Evolutionary conservation across 2,888 invertebrate species (phyloP).

Genomic region (Aproaerema taeniolella): DNA sequence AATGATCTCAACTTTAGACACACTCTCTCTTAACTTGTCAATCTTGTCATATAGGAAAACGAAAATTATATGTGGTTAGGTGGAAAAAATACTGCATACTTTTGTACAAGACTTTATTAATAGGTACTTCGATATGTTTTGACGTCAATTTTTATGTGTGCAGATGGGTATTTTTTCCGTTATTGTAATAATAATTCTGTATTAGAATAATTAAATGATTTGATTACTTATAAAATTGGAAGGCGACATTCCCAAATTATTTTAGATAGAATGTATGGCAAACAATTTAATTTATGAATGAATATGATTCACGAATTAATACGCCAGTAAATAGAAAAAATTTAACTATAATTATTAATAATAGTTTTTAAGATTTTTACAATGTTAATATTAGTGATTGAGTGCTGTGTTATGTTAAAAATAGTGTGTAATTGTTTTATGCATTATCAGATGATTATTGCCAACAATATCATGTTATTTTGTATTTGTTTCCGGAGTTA

Average conservation of each 20-base stretch:
- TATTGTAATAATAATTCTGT: too few relatives aligned
- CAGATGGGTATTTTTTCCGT: slow-evolving; percentile 22
- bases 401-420: slow-evolving; percentile 53
- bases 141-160: slow-evolving; percentile 24
- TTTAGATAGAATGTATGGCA: slow-evolving; percentile 21
- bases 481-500: slow-evolving; percentile 6
- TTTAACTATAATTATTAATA: slow-evolving; percentile 17
- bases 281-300: slow-evolving; percentile 9
- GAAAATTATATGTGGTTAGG: too few relatives aligned
- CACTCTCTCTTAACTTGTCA: too few relatives aligned
- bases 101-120: slow-evolving; percentile 32
- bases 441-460: slow-evolving; percentile 18
- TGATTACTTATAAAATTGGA: slow-evolving; percentile 32
- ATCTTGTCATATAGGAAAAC: too few relatives aligned
- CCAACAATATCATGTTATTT: slow-evolving; percentile 3
- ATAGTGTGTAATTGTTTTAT: slow-evolving; percentile 36
- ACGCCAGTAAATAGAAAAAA: slow-evolving; percentile 33
- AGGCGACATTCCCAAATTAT: slow-evolving; percentile 38
- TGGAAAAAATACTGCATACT: slow-evolving; percentile 12
- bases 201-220: too few relatives aligned
- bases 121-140: slow-evolving; percentile 26
- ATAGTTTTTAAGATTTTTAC: slow-evolving; percentile 24
- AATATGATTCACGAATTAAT: slow-evolving; percentile 20
- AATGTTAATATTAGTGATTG: slow-evolving; percentile 40
- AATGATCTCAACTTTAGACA: too few relatives aligned